A percentile compares a stretch with the other conserved stretches of the same genome.
phyloP scores from a whole-genome alignment of 2,797 vertebrate genomes.

The Botia almorhae region DNA sequence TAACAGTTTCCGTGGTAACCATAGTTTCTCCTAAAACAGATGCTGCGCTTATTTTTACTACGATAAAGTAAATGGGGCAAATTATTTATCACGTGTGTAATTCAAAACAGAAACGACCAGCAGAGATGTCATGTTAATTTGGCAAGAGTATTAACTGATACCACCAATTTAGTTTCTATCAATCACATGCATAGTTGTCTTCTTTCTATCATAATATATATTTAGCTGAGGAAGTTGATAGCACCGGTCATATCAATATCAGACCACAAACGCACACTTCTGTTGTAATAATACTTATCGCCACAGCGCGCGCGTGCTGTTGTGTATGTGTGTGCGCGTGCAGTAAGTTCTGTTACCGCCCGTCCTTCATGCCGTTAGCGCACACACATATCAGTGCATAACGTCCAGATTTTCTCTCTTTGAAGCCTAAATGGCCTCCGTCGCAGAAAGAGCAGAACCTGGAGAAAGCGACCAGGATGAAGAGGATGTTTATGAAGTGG shows the following conservation, averaged over 20 bases:
- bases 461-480: conserved; percentile 86
- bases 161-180: too few relatives aligned
- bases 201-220: not conserved
- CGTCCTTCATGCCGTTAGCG: conserved; percentile 7
- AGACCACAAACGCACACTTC: not conserved
- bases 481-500: conserved; percentile 93
- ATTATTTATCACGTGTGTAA: not conserved
- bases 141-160: too few relatives aligned
- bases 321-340: not conserved
- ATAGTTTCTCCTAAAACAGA: not conserved
- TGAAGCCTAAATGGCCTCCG: conserved; percentile 63
- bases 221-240: conserved; percentile 13
- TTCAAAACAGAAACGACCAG: not conserved
- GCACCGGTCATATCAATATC: not conserved
- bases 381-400: not conserved
- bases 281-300: not conserved
- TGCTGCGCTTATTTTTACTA: not conserved
- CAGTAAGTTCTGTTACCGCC: not conserved
- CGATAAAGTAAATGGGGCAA: not conserved
- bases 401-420: not conserved
- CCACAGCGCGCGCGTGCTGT: not conserved
- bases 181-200: not conserved
- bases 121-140: too few relatives aligned
- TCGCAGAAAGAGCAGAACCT: conserved; percentile 69
- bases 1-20: too few relatives aligned